Conservation (phyloP, 2,888 invertebrate species). For the Megalurothrips usitatus region DNA sequence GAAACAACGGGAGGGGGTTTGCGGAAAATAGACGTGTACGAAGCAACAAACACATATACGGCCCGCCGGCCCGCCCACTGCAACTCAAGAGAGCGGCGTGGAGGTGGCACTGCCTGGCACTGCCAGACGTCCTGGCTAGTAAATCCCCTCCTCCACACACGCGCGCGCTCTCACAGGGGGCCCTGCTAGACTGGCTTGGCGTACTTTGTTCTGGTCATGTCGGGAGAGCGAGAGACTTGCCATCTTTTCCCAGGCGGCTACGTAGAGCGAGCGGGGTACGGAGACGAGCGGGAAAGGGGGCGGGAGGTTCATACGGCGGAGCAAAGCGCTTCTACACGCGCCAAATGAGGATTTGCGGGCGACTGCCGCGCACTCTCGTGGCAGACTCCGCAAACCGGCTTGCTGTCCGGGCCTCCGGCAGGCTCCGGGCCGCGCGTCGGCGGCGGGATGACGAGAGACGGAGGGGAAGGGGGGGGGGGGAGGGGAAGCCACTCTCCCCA, state of each 20-base stretch:
- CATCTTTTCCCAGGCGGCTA: background rate
- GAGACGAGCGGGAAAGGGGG: background rate
- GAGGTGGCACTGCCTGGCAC: background rate
- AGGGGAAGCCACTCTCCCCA: background rate
- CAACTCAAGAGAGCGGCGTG: conserved; percentile 7
- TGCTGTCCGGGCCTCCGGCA: background rate
- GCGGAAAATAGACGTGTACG: too few species aligned
- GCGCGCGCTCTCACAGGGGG: background rate
- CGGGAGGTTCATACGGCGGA: background rate
- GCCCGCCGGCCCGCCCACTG: background rate
- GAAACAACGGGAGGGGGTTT: too few species aligned
- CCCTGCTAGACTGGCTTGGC: background rate
- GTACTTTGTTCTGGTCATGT: conserved; percentile 15
- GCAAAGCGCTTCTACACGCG: conserved; percentile 9
- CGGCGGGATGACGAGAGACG: background rate
- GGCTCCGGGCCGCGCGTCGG: too few species aligned
- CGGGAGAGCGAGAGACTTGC: background rate
- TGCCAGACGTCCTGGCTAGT: background rate
- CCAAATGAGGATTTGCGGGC: conserved; percentile 21
- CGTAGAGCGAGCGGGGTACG: background rate
- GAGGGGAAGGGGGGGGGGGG: background rate
- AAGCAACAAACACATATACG: too few species aligned
- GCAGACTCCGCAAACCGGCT: background rate
- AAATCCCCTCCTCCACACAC: background rate
- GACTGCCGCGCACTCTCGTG: conserved; percentile 4